Evolutionary conservation across 2,888 invertebrate species (phyloP).

Genomic region (Callimorpha dominula): DNA sequence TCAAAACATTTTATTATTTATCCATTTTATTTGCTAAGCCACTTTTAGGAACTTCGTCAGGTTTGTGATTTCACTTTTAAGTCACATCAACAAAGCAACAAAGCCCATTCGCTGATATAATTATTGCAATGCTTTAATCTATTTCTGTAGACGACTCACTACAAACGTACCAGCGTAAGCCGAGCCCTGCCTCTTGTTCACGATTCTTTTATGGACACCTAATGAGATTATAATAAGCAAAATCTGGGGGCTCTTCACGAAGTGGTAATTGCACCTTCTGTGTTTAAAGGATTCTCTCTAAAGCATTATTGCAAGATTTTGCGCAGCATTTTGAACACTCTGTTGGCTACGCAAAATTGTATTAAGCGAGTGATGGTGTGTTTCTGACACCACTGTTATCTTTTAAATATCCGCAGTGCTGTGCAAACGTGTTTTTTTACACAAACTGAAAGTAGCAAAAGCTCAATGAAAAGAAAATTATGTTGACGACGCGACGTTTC

Average conservation of each 20-base stretch:
- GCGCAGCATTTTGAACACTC: conserved; percentile 13
- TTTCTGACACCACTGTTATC: neutral
- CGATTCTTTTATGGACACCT: conserved; percentile 59
- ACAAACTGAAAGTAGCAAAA: conserved; percentile 18
- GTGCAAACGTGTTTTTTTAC: conserved; percentile 9
- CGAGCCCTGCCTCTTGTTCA: conserved; percentile 54
- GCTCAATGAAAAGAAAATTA: conserved; percentile 44
- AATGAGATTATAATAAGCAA: conserved; percentile 55
- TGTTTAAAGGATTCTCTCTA: conserved; percentile 70
- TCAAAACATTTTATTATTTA: conserved; percentile 63
- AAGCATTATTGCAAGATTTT: conserved; percentile 52
- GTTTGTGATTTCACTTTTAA: conserved; percentile 56
- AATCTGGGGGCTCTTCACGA: conserved; percentile 58
- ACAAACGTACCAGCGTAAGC: conserved; percentile 60
- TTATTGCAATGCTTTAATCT: conserved; percentile 81
- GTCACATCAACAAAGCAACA: conserved; percentile 69
- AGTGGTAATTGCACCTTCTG: conserved; percentile 61
- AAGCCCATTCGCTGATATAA: conserved; percentile 82
- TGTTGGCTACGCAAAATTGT: conserved; percentile 14
- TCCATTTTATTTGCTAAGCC: conserved; percentile 54
- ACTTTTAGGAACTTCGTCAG: conserved; percentile 64
- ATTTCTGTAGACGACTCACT: conserved; percentile 78
- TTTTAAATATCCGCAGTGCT: neutral
- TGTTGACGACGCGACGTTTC: conserved; percentile 37
- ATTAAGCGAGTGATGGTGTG: neutral